Conservation (phyloP, 2,797 vertebrate genomes). For the Euthynnus affinis region DNA sequence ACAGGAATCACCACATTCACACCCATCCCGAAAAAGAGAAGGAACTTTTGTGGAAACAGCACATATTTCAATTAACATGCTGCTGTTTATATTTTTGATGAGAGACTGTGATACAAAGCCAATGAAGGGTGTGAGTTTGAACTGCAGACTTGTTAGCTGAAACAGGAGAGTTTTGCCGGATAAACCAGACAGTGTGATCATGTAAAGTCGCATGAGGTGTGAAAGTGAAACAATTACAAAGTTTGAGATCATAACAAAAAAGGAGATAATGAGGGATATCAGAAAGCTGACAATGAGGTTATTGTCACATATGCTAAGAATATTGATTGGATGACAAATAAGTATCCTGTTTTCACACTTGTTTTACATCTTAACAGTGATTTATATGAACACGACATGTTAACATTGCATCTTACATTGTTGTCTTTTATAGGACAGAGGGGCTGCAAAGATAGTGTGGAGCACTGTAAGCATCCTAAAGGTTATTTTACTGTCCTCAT, state of each 20-base stretch:
- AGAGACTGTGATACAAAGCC: slow-evolving; percentile 24
- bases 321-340: slow-evolving; percentile 24
- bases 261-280: not conserved
- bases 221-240: slow-evolving; percentile 25
- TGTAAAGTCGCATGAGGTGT: slow-evolving; percentile 25
- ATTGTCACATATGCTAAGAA: slow-evolving; percentile 11
- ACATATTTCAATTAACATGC: slow-evolving; percentile 23
- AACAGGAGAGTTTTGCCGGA: slow-evolving; percentile 4
- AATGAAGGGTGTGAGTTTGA: slow-evolving; percentile 28
- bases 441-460: slow-evolving; percentile 53
- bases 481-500: slow-evolving; percentile 66
- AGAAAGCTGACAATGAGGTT: slow-evolving; percentile 7
- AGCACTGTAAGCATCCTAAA: slow-evolving; percentile 48
- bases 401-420: slow-evolving; percentile 44
- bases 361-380: slow-evolving; percentile 22
- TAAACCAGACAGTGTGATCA: slow-evolving; percentile 18
- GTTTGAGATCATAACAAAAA: slow-evolving; percentile 5
- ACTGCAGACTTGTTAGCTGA: slow-evolving; percentile 21
- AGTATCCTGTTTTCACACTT: slow-evolving; percentile 15
- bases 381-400: slow-evolving; percentile 46
- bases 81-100: slow-evolving; percentile 19
- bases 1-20: slow-evolving; percentile 8
- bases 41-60: not conserved
- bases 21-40: not conserved
- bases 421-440: slow-evolving; percentile 59